Conservation (phyloP, 2,888 invertebrate species). For the Brenthis ino region DNA sequence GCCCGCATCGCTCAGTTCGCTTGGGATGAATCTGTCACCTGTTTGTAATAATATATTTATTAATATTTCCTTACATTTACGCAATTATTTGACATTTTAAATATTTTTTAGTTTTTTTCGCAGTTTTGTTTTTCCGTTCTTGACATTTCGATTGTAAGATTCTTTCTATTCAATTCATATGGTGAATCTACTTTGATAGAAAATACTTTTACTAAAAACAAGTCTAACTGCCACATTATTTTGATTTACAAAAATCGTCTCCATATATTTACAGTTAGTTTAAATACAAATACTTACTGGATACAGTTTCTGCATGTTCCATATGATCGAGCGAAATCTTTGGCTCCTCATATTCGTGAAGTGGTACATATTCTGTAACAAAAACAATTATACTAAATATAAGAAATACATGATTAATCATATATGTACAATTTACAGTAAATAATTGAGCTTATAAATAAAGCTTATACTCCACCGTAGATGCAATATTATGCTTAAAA, state of each 20-base stretch:
- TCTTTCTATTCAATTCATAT: too few species aligned
- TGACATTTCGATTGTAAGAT: too few species aligned
- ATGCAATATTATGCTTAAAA: too few species aligned
- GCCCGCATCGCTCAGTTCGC: slow-evolving; percentile 70
- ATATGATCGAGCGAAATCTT: slow-evolving; percentile 68
- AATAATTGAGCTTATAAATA: too few species aligned
- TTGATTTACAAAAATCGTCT: too few species aligned
- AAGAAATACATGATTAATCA: neutral
- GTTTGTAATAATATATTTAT: slow-evolving; percentile 23
- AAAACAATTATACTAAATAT: neutral
- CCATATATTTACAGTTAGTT: neutral
- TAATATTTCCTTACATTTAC: neutral
- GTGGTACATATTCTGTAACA: slow-evolving; percentile 66
- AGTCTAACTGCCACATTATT: too few species aligned
- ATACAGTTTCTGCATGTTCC: slow-evolving; percentile 69
- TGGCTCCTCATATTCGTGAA: slow-evolving; percentile 71
- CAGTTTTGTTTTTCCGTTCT: too few species aligned
- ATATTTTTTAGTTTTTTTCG: too few species aligned
- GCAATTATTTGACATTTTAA: too few species aligned
- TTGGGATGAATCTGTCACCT: slow-evolving; percentile 72
- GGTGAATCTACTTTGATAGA: too few species aligned
- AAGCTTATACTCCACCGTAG: too few species aligned
- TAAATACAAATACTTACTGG: slow-evolving; percentile 58
- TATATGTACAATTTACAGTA: neutral
- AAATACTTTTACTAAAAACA: too few species aligned